Evolutionary conservation across 2,797 vertebrate genomes (phyloP).

Genomic region (Mus caroli): DNA sequence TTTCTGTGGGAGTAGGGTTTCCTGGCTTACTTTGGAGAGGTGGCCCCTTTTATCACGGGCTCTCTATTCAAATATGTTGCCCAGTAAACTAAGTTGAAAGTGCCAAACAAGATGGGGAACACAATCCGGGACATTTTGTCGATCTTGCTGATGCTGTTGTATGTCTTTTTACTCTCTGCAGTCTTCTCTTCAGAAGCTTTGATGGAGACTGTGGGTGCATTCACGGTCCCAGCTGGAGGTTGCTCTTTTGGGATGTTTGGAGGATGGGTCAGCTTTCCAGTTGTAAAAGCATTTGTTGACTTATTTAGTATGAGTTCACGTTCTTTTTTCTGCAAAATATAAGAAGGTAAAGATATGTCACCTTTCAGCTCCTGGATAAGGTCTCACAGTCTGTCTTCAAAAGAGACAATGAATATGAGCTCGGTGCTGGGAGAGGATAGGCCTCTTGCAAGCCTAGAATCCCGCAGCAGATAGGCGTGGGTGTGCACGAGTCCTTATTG

Average conservation of each 20-base stretch:
- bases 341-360: conserved; percentile 52
- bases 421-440: not conserved
- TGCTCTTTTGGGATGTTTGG: conserved; percentile 96
- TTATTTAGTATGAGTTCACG: conserved; percentile 94
- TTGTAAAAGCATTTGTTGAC: conserved; percentile 93
- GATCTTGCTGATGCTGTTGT: conserved; percentile 99
- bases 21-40: conserved; percentile 88
- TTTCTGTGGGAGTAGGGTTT: conserved; percentile 89
- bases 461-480: too few relatives aligned
- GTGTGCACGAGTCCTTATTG: not conserved
- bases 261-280: conserved; percentile 93
- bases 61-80: conserved; percentile 99
- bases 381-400: not conserved
- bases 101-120: conserved; percentile 97
- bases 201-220: conserved; percentile 91
- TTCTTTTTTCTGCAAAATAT: conserved; percentile 94
- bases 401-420: not conserved
- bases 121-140: conserved; percentile 99
- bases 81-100: conserved; percentile 99
- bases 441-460: not conserved
- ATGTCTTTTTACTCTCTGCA: conserved; percentile 97
- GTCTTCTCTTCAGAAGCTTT: conserved; percentile 94
- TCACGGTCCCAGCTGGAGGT: conserved; percentile 93
- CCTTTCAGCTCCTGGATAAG: not conserved
- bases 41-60: conserved; percentile 95